Base-by-base conservation (phyloP, 2,888 invertebrate genomes). In the Laothoe populi region DNA sequence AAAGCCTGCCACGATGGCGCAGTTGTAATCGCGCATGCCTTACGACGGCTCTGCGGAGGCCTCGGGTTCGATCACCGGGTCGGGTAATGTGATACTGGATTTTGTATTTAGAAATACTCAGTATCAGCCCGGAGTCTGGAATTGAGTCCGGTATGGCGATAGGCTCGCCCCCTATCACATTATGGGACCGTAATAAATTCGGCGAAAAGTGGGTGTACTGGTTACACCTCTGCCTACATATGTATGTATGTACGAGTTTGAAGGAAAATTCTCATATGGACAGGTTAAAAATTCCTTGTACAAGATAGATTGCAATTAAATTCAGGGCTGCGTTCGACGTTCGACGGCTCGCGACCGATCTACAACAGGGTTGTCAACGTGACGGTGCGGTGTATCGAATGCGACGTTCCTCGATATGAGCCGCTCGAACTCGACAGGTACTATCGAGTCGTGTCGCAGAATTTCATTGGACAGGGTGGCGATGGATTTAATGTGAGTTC, bases 401-500 rank as follows among this genome's bases (percentile, higher is more conserved):
- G 97, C 74, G 81, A 90, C 0, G 79, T 95, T 8, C 96, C 96
- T 0, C 77, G 77, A 31, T 97, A 95, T 79, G 94, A 94, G 62
- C 90, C 94, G 0, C 74, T 97, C 31, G 84, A 94, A 13, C 74
- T 83, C 0, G 87, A 94, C 42, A 86, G 93, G 70, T 90, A 88
- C 65, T 97, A 97, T 84, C 93, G 93, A 62, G 78, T 97, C 0
- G 93, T 95, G 0, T 77, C 95, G 0, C 91, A 94, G 10, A 91
- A 90, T 21, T 96, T 95, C 76, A 70, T 96, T 8, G 91, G 88
- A 0, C 81, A 78, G 8, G 97, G 96, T 0, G 97, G 97, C 7
- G 96, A 96, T 79, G 95, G 95, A 31, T 96, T 93, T 75, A 70
- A 75, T 35, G 93, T 94, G 73, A 90, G 95, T 75, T 68, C 35